Evolutionary conservation across 2,113 vertebrate genomes (phyloP), one percentile per base, ranked within the genome.

Genomic region (Prolemur simus): DNA sequence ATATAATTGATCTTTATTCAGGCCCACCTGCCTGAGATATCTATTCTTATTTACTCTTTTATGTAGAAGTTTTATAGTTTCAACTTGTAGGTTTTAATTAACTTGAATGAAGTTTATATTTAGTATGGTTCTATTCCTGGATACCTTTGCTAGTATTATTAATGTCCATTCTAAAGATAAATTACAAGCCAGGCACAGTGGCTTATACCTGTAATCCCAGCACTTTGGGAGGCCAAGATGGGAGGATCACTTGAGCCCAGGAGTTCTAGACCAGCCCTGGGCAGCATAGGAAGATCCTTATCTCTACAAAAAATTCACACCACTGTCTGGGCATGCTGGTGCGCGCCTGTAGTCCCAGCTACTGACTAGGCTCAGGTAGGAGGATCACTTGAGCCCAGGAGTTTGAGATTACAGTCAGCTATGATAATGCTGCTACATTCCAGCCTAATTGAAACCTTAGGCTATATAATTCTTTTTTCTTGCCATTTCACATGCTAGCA

Each of bases 11-110:
- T 49, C 34, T 42, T 74, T 32, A 12, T 47, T 27, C 32, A 39
- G 3, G 3, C 7, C 27, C 1, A 20, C 8, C 12, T n/a, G 8
- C 7, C 37, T 56, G 3, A 82, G 10, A 29, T 21, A 45, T 2
- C 0, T 4, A 1, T 12, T 25, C 39, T 77, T 1, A 39, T 66
- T 4, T 56, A 34, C 34, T 37, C 23, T 11, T 37, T 82, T 39
- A 52, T 17, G 29, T n/a, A 47, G 10, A 91, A 29, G 21, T 47
- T n/a, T 47, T 58, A 29, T n/a, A 82, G 64, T 58, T 82, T 82
- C 21, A 4, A 64, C 34, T n/a, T 27, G 63, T 2, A 14, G 2
- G 11, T 68, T 27, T 68, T 54, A 52, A 54, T 81, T 39, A 91
- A 68, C 8, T 0, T 13, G 25, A 78, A 23, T 54, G 1, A 81